Conservation (phyloP, 2,797 vertebrate genomes). For the Avahi laniger region DNA sequence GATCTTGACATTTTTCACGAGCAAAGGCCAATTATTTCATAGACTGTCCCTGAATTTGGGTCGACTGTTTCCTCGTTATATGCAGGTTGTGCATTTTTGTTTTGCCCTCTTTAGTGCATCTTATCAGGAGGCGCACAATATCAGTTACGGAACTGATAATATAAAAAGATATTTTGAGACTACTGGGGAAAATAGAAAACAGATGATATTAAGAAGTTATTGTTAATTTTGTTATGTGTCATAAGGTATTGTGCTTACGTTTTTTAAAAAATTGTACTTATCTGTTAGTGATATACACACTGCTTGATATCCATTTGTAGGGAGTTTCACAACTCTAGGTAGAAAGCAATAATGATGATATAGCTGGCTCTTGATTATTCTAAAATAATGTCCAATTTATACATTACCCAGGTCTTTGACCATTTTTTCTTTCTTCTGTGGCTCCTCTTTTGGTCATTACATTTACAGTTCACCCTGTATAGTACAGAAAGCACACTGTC, state of each 20-base stretch:
- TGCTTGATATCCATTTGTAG: background rate
- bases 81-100: background rate
- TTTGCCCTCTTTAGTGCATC: background rate
- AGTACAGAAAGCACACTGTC: background rate
- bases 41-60: background rate
- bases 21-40: background rate
- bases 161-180: background rate
- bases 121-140: background rate
- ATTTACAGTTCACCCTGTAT: background rate
- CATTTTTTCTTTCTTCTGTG: background rate
- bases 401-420: background rate
- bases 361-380: background rate
- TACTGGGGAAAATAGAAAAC: background rate
- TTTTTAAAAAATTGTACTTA: background rate
- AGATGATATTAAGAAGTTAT: background rate
- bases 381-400: background rate
- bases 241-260: background rate
- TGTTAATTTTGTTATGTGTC: background rate
- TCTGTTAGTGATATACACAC: background rate
- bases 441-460: background rate
- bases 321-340: background rate
- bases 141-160: background rate
- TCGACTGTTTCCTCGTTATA: background rate
- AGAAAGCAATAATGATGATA: background rate
- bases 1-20: background rate